These are phyloP conservation scores for Strix uralensis DNA, from an alignment of 2,113 vertebrate genomes.

Conservation along the genomic window DNA sequence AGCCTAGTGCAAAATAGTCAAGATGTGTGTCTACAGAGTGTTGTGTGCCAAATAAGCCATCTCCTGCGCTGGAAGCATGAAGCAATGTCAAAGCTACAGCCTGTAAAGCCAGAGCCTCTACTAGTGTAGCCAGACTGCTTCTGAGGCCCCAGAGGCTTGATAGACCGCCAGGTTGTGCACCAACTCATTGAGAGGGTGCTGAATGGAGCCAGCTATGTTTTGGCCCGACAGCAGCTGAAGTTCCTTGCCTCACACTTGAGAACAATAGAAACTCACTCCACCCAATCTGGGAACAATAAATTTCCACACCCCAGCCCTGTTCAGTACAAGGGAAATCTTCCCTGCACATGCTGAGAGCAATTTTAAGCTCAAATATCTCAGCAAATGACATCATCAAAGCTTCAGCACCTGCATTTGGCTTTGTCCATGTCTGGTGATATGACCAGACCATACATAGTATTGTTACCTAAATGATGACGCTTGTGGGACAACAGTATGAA, in stretches of 20 bases:
- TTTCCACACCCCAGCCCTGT: not conserved
- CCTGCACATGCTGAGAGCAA: accelerated
- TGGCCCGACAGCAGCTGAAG: not conserved
- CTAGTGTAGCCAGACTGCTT: not conserved
- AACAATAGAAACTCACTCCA: not conserved
- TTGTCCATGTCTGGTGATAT: not conserved
- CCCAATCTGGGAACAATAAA: not conserved
- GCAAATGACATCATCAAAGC: not conserved
- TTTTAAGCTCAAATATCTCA: not conserved
- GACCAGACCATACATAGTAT: not conserved
- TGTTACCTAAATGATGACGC: too few species aligned
- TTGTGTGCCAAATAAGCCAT: not conserved
- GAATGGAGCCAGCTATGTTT: not conserved
- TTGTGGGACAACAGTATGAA: not conserved
- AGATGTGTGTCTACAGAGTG: accelerated
- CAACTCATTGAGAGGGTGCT: not conserved
- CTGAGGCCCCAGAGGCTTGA: not conserved
- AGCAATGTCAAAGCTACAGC: not conserved
- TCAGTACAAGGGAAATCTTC: not conserved
- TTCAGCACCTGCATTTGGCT: not conserved
- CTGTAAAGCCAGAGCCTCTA: not conserved
- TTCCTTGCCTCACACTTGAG: not conserved
- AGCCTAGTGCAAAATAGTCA: not conserved
- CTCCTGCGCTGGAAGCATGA: not conserved
- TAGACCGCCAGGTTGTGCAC: not conserved